Evolutionary conservation across 2,888 invertebrate genomes (phyloP), one percentile per base, ranked within the genome.

Genomic region (Tipula lateralis): DNA sequence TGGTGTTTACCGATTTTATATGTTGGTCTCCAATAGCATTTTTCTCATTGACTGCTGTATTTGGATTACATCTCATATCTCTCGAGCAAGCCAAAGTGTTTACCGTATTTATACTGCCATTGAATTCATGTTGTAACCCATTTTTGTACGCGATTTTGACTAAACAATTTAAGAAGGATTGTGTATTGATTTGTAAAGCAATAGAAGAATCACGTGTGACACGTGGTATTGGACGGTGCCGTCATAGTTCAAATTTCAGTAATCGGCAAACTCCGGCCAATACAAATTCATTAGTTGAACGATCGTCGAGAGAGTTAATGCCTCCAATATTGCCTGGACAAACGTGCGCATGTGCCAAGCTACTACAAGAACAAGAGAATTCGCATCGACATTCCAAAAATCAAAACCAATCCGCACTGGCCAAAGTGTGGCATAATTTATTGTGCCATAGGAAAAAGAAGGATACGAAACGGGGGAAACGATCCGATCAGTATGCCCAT

Each of bases 21-120:
- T 99, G 99, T 91, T 99, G 99, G 99, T 97, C 98, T 2, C 99
- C 99, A 0, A 98, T 99, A 86, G 97, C 99, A 0, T 97, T 99
- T 91, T 97, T 97, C 89, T 96, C 98, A 5, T 92, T 99, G 44
- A 97, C 98, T 0, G 98, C 99, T 19, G 96, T 97, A 6, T 96
- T 97, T 89, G 98, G 98, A 9, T 91, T 95, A 86, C 97, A 96
- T 86, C 91, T 99, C 84, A 96, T 99, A 32, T 96, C 96, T 1
- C 92, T 99, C 85, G 98, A 98, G 89, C 96, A 97, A 91, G 98
- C 99, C 83, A 99, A 99, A 91, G 95, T 96, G 87, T 97, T 96
- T 89, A 98, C 98, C 1, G 98, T 99, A 66, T 98, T 99, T 89
- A 95, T 99, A 85, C 91, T 99, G 87, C 99, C 99, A 1, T 91